Base-by-base conservation (phyloP, 2,888 invertebrate genomes). In the Patella ulyssiponensis region DNA sequence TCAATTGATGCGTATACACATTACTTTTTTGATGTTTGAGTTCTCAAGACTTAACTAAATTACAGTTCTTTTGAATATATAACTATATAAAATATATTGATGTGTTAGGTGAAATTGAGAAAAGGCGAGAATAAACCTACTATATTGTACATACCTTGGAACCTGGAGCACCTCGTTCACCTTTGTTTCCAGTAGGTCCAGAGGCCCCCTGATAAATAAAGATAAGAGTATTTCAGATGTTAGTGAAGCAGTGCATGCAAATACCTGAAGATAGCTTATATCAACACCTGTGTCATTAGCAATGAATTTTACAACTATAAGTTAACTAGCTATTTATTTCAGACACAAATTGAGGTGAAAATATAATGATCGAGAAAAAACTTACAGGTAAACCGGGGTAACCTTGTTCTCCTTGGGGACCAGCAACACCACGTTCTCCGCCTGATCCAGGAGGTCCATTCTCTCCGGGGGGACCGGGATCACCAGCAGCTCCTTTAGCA, bases 381-480 rank as follows among this genome's bases (percentile, higher is more conserved):
- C 86, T 83, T 77, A 87, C 87, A 52, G 81, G 81, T 52, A 81
- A 75, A 54, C 89, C 89, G 27, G 81, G 74, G 27, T 81, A 74
- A 27, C 88, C 88, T 51, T 78, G 77, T n/a, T 86, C 85, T 72
- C 96, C 90, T 69, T 77, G 81, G 17, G 81, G 78, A 14, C 89
- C 89, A 69, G 81, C 80, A 58, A 83, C 77, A 56, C 88, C 88
- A 53, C 84, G 75, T 7, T 81, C 80, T 74, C 88, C 89, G 11
- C 81, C 76, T 0, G 79, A n/a, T 44, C 88, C 89, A 53, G 82
- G 78, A 3, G 83, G 80, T 72, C 89, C 89, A 12, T 76, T 73
- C 5, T 83, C 82, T 33, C 90, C 90, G 1, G 83, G 27, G 7
- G 58, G 64, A 12, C 90, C 90, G 23, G 82, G 76, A 20, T 82